Base-by-base conservation (phyloP, 2,888 invertebrate species). In the Petrophora chlorosata region DNA sequence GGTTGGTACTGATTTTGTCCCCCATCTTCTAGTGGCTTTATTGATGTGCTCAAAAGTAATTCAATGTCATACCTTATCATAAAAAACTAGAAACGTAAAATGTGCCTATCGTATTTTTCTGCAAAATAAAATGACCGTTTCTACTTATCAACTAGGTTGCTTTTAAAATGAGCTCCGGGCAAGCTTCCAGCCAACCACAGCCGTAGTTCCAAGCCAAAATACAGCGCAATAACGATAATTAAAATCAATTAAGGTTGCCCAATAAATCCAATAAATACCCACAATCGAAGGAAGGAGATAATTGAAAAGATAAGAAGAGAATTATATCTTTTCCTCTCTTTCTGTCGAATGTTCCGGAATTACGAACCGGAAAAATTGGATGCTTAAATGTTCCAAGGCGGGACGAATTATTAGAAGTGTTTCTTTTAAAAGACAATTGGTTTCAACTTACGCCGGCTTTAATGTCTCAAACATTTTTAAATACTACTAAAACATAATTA, bases 261-360 rank as follows among this genome's bases (percentile, higher is more conserved):
- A 47, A 51, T 49, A 49, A 51, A 53, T 45, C 56, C 62, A 67
- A 71, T 73, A 69, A 67, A 73, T 66, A 70, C 61, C 54, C 48
- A 55, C 61, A 70, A 67, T 69, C 70, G 67, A 67, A 65, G 57
- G 65, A 56, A 63, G 66, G 62, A 75, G 74, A 73, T 81, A 80
- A 81, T 81, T 81, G 80, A 79, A 81, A 78, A 81, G 80, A 81
- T 81, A 81, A 69, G 59, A 45, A 53, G 61, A 65, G 71, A 72
- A 67, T 67, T 68, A 70, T 68, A 57, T 63, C 61, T 59, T 63
- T 60, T 59, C 61, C 56, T 63, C 48, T 57, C 45, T 54, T 54
- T 61, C 44, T 38, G 22, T 13, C 12, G 13, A 19, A 29, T 22
- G 22, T 42, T 48, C 5, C 7, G 30, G 34, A 30, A 29, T 40